A percentile compares a stretch with the other conserved stretches of the same genome.
Conservation (phyloP, 2,888 invertebrate species). For the Limnephilus rhombicus region DNA sequence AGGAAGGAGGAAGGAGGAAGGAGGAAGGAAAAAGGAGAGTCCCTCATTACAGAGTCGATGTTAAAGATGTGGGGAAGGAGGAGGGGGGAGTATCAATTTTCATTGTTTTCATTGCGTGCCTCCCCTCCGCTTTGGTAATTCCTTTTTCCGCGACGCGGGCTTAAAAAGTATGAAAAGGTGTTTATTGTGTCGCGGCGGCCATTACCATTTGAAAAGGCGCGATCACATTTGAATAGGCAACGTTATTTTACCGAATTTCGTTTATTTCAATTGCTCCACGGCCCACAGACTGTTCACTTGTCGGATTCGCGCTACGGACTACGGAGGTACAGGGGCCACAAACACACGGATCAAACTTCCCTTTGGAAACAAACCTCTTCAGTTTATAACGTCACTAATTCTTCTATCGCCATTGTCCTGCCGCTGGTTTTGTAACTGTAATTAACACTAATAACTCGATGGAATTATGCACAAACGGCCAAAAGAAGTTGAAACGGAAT, state of each 20-base stretch:
- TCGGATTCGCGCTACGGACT: background rate
- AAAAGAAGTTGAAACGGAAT: constrained; percentile 28
- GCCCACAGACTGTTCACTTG: background rate
- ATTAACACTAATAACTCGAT: background rate
- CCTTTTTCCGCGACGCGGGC: constrained; percentile 61
- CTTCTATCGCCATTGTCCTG: too few relatives aligned
- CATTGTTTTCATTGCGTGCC: constrained; percentile 65
- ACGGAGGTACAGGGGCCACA: background rate
- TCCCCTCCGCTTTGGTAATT: constrained; percentile 60
- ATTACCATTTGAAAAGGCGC: constrained; percentile 66
- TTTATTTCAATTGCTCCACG: constrained; percentile 59
- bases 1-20: background rate
- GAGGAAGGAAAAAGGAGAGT: background rate
- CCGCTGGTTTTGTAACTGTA: background rate
- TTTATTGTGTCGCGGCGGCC: constrained; percentile 64
- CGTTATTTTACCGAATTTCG: constrained; percentile 65
- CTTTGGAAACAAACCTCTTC: too few relatives aligned
- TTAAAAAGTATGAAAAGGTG: constrained; percentile 66
- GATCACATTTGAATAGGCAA: constrained; percentile 65
- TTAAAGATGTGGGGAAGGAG: constrained; percentile 43
- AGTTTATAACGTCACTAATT: background rate
- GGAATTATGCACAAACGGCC: constrained; percentile 15
- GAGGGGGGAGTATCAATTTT: constrained; percentile 64
- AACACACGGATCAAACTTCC: background rate
- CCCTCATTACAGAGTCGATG: constrained; percentile 59